Evolutionary conservation across 1,140 invertebrate genomes (phyloP), one percentile per base, ranked within the genome.

Genomic region (Drosophila ambigua): DNA sequence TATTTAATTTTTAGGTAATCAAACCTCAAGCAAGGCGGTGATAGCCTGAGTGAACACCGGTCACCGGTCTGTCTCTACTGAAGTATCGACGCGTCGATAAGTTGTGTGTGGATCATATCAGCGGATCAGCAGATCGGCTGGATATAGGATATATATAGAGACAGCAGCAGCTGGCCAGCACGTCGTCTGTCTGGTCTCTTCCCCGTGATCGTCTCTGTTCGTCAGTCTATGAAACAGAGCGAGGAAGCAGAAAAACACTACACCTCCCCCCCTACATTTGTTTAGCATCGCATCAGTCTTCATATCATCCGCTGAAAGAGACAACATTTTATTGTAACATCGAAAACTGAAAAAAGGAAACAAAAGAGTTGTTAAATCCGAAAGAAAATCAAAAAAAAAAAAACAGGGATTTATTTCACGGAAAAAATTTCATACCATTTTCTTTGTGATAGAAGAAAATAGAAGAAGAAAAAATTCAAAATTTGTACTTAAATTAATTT

Each of bases 401-500:
- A 20, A 49, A 72, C 57, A 68, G 69, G 72, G 62, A 44, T 50
- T 35, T 63, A 57, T 69, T 68, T 41, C 28, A 43, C 35, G 51
- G 15, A 74, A 45, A 57, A 41, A 54, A 73, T 63, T 45, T 39
- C 43, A 63, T 73, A 48, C 35, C n/a, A 73, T 64, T 73, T 73
- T 69, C 68, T 74, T 74, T 74, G 72, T 74, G 72, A 75, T 74
- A 72, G 51, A 61, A 67, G 61, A 66, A 75, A 23, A 44, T 53
- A 54, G 41, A 26, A 45, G 5, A 35, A 4, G 23, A 57, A 15
- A 58, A 57, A 74, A 74, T 57, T 53, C 44, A 54, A 68, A 52
- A 68, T 60, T 89, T 84, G 64, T 88, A 89, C 84, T 88, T 90
- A 89, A 89, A 45, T 54, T 74, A 44, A 61, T 39, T 59, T 74